Base-by-base conservation (phyloP, 2,888 invertebrate genomes). In the Orthosia gothica region DNA sequence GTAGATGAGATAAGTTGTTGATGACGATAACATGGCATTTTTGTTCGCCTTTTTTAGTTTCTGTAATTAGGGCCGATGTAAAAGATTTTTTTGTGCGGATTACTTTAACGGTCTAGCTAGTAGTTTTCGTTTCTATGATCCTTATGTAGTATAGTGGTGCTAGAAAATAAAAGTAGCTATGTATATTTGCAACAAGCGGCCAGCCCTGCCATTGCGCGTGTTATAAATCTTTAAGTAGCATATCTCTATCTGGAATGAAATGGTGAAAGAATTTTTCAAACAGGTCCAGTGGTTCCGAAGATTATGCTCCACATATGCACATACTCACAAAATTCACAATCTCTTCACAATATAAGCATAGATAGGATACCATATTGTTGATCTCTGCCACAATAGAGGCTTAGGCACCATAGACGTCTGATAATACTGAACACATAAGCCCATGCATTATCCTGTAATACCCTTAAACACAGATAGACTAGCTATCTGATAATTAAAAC, bases 1-100 rank as follows among this genome's bases (percentile, higher is more conserved):
- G 59, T 69, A 62, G n/a, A 81, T 81, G 70, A n/a, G 45, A 66
- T 81, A 78, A 87, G 74, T 81, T 84, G 45, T 65, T 62, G 57
- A 75, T 62, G 49, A 45, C 59, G 20, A 70, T 20, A 66, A 70
- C 26, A 63, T 61, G 0, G 73, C 62, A 73, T 58, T 70, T 68
- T 62, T 50, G 59, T 61, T 49, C 23, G 9, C 40, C 7, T 26
- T 59, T 62, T 70, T 85, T 40, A 1, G n/a, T 69, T 69, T 50
- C 23, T 58, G 58, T 50, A 32, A 67, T 84, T 84, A 15, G 32
- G 18, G 5, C 16, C 9, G 16, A 18, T 47, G 20, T 40, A 15
- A 18, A 40, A 5, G n/a, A n/a, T 11, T 23, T 40, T 67, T 67
- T 54, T 49, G 32, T 15, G 13, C 7, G 13, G 1, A 52, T 26